Evolutionary conservation across 2,113 vertebrate species (phyloP), one percentile per base, ranked within the genome.

Genomic region (Etheostoma spectabile): DNA sequence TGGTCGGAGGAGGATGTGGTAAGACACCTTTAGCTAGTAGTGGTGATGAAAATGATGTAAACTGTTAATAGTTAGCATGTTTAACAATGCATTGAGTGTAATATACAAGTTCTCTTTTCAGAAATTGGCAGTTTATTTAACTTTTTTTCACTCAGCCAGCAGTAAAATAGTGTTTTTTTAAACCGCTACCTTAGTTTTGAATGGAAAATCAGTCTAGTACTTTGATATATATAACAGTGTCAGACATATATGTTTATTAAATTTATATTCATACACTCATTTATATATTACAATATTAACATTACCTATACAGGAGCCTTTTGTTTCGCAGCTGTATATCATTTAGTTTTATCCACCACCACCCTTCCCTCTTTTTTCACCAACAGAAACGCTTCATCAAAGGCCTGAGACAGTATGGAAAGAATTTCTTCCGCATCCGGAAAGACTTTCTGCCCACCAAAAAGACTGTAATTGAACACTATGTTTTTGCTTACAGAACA

Each of bases 1-100:
- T 99, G 98, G 98, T 99, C 98, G 0, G 98, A 99, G 82, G 98
- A 98, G 51, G 98, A 99, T 96, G 96, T 99, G 98, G 98, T 99
- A 89, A 97, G 97, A 84, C 64, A 2, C 3, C 38, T 64, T 69
- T 74, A 42, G 21, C 10, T 66, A 30, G 4, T 56, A 33, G 45
- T 15, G 11, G 45, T 14, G 27, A 61, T 46, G 30, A 53, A 19
- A 46, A 13, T 27, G 46, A 53, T 19, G 14, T 1, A 27, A 45
- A 59, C 8, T 51, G 13, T 38, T 48, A 16, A 35, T 22, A 46
- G 21, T 15, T 27, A 30, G 35, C 11, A 38, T n/a, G 18, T 30
- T 63, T 14, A 42, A 33, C 12, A 7, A 16, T 33, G 18, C 10
- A 64, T 10, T 27, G n/a, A 55, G 35, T 24, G 18, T 42, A 35